Conservation (phyloP, 2,888 invertebrate species). For the Zygaena filipendulae region DNA sequence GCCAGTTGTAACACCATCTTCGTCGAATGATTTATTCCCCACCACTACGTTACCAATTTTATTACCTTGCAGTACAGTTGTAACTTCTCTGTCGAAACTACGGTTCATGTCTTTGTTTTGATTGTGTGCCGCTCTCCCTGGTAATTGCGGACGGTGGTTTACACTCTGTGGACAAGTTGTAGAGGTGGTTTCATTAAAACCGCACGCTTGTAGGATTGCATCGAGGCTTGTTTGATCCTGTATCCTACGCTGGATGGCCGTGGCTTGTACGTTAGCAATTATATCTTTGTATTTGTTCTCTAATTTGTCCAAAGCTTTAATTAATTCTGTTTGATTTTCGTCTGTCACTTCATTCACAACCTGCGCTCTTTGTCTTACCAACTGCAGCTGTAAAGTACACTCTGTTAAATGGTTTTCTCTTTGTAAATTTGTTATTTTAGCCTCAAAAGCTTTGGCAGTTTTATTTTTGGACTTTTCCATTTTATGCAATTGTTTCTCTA, state of each 20-base stretch:
- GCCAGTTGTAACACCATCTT: conserved; percentile 30
- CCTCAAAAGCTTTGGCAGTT: conserved; percentile 33
- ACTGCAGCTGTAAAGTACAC: conserved; percentile 45
- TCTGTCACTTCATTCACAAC: conserved; percentile 37
- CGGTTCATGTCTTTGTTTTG: conserved; percentile 24
- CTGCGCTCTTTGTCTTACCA: conserved; percentile 45
- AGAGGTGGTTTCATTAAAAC: conserved; percentile 23
- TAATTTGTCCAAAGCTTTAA: conserved; percentile 38
- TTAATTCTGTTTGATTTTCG: conserved; percentile 40
- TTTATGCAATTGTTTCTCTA: conserved; percentile 44
- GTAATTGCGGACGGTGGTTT: too few species aligned
- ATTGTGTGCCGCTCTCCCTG: too few species aligned
- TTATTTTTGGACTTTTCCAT: conserved; percentile 42
- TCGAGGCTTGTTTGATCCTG: conserved; percentile 51
- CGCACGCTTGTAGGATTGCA: conserved; percentile 41
- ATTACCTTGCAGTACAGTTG: conserved; percentile 28
- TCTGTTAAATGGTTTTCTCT: conserved; percentile 46
- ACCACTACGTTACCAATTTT: conserved; percentile 27
- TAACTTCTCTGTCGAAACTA: conserved; percentile 29
- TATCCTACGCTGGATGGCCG: conserved; percentile 47
- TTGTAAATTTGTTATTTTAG: conserved; percentile 38
- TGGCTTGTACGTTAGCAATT: conserved; percentile 49
- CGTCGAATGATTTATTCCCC: conserved; percentile 32
- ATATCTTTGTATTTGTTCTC: conserved; percentile 54
- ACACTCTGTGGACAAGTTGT: conserved; percentile 10